Conservation (phyloP, 2,797 vertebrate genomes). For the Hippoglossus hippoglossus region DNA sequence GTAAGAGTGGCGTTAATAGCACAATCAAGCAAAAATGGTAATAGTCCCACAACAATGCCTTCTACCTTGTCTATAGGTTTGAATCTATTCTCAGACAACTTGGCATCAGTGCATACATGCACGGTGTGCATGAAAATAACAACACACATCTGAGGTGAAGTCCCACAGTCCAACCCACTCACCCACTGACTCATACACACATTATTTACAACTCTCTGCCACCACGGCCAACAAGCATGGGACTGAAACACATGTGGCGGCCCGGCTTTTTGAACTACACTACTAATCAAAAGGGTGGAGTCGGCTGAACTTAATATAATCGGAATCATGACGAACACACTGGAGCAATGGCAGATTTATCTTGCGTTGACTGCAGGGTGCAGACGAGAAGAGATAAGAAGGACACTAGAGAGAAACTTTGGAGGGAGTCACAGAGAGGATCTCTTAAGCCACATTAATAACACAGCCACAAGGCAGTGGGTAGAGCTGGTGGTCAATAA, state of each 20-base stretch:
- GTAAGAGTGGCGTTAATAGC: neutral
- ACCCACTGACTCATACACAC: slow-evolving; percentile 15
- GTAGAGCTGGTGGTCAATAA: slow-evolving; percentile 61
- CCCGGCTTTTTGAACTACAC: slow-evolving; percentile 39
- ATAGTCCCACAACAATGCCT: too few relatives aligned
- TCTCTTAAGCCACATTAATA: slow-evolving; percentile 44
- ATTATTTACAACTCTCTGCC: slow-evolving; percentile 42
- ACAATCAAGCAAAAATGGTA: neutral
- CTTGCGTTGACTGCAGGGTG: slow-evolving; percentile 1
- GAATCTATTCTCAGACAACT: slow-evolving; percentile 6
- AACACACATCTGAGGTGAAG: slow-evolving; percentile 15
- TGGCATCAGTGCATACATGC: slow-evolving; percentile 10
- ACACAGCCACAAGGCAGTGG: slow-evolving; percentile 49
- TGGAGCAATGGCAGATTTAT: slow-evolving; percentile 6
- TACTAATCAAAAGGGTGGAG: slow-evolving; percentile 55
- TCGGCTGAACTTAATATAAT: slow-evolving; percentile 23
- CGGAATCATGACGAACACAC: slow-evolving; percentile 34
- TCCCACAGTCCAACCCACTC: neutral
- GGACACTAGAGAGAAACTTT: slow-evolving; percentile 7
- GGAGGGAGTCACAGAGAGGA: slow-evolving; percentile 10
- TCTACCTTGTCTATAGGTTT: neutral
- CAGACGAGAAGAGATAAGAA: slow-evolving; percentile 5
- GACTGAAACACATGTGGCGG: slow-evolving; percentile 35
- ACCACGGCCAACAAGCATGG: slow-evolving; percentile 22
- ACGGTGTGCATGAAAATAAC: slow-evolving; percentile 6